phyloP scores from a whole-genome alignment of 2,113 vertebrate genomes.

The Ammospiza caudacuta region DNA sequence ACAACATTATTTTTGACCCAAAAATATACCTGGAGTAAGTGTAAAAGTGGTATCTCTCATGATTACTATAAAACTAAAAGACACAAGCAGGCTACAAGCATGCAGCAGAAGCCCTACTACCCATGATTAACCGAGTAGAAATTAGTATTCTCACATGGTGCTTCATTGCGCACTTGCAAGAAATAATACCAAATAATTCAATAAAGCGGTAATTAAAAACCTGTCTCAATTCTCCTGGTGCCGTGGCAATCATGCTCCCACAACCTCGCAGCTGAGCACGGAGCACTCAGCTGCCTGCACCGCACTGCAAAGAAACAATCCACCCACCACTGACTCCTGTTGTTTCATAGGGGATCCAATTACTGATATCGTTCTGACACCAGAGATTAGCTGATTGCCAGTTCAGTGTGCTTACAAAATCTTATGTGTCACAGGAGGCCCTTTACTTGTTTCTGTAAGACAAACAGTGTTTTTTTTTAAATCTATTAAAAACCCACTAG shows the following conservation, averaged over 20 bases:
- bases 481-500: conserved; percentile 55
- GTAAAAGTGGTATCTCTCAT: neutral
- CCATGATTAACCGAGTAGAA: conserved; percentile 41
- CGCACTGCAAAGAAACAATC: conserved; percentile 12
- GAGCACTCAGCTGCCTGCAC: conserved; percentile 54
- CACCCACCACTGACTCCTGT: conserved; percentile 60
- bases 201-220: conserved; percentile 69
- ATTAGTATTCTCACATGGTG: conserved; percentile 61
- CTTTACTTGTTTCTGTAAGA: conserved; percentile 68
- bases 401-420: conserved; percentile 67
- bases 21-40: neutral
- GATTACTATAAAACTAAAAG: neutral
- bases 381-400: conserved; percentile 68
- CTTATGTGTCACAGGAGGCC: conserved; percentile 66
- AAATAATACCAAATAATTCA: conserved; percentile 71
- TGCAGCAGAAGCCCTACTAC: neutral
- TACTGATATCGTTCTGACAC: conserved; percentile 62
- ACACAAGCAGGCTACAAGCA: neutral
- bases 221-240: conserved; percentile 62
- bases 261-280: conserved; percentile 42
- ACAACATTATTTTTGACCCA: neutral
- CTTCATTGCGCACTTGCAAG: conserved; percentile 44
- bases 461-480: conserved; percentile 29
- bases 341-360: conserved; percentile 69
- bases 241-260: conserved; percentile 53